Conservation (phyloP, 2,113 vertebrate species). For the Dermatemys mawii region DNA sequence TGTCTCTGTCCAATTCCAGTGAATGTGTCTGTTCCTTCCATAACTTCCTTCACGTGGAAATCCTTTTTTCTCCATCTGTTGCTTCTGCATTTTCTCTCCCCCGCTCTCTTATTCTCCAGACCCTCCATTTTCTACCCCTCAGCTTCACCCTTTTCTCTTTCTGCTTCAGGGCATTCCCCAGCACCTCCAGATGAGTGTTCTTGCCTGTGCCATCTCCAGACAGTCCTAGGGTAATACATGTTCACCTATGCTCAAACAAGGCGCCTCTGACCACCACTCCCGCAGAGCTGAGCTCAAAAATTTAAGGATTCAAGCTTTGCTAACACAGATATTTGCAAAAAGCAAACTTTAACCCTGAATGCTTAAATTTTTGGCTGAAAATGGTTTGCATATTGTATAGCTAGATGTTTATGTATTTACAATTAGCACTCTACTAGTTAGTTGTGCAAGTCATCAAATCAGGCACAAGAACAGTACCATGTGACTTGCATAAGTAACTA, state of each 20-base stretch:
- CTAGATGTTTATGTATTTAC: constrained; percentile 66
- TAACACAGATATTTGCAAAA: constrained; percentile 60
- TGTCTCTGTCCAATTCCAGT: not conserved
- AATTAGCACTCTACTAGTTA: constrained; percentile 61
- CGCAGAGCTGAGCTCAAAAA: constrained; percentile 40
- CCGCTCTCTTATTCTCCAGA: too few relatives aligned
- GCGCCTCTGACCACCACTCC: constrained; percentile 24
- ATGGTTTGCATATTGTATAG: constrained; percentile 40
- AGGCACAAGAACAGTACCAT: constrained; percentile 50
- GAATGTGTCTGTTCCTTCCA: not conserved
- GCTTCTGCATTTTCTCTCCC: not conserved
- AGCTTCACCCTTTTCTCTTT: too few relatives aligned
- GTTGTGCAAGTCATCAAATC: constrained; percentile 66
- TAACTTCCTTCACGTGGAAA: not conserved
- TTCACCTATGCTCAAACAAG: constrained; percentile 43
- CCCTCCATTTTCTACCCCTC: too few relatives aligned
- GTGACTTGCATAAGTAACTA: constrained; percentile 49
- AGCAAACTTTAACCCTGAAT: constrained; percentile 62
- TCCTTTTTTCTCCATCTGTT: not conserved
- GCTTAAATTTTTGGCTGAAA: constrained; percentile 71
- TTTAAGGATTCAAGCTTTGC: constrained; percentile 52
- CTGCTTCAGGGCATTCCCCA: too few relatives aligned
- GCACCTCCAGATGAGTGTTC: not conserved
- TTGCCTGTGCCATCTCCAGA: not conserved
- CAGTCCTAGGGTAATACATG: not conserved